phyloP scores from a whole-genome alignment of 1,140 invertebrate genomes.

The Probaryconus sp. region DNA sequence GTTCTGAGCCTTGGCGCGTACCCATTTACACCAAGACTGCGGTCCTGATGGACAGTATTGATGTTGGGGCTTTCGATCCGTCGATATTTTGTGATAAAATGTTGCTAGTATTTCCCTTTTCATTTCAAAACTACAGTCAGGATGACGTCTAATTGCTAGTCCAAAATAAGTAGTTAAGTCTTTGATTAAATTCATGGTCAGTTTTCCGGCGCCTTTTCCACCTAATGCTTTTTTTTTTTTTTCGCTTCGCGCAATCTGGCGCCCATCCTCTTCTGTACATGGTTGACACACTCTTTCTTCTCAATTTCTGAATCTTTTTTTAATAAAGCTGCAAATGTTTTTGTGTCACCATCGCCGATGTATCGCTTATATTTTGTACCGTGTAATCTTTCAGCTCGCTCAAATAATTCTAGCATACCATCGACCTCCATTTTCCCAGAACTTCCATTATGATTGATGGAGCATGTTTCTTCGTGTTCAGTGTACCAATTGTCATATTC shows the following conservation, averaged over 20 bases:
- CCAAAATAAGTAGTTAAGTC: conserved; percentile 49
- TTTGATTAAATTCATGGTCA: conserved; percentile 44
- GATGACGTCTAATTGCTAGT: conserved; percentile 50
- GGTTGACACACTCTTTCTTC: conserved; percentile 30
- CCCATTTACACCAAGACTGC: conserved; percentile 51
- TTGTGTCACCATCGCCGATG: conserved; percentile 50
- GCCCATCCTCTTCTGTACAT: conserved; percentile 44
- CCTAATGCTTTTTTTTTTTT: conserved; percentile 26
- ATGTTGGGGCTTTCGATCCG: conserved; percentile 53
- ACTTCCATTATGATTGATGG: conserved; percentile 29
- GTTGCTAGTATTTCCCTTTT: conserved; percentile 57
- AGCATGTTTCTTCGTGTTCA: conserved; percentile 7
- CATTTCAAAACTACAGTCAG: conserved; percentile 51
- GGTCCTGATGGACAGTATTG: conserved; percentile 41
- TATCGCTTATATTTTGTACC: conserved; percentile 39
- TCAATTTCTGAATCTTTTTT: conserved; percentile 1
- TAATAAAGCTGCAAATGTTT: conserved; percentile 22
- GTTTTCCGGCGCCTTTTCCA: conserved; percentile 15
- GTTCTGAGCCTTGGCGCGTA: not conserved
- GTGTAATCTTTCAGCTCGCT: conserved; percentile 19
- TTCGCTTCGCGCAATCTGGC: conserved; percentile 23
- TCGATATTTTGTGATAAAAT: conserved; percentile 59
- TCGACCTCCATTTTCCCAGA: conserved; percentile 43
- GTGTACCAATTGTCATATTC: conserved; percentile 7
- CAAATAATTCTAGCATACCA: conserved; percentile 47